Evolutionary conservation across 2,797 vertebrate species (phyloP).

Genomic region (Ptychobarbus kaznakovi): DNA sequence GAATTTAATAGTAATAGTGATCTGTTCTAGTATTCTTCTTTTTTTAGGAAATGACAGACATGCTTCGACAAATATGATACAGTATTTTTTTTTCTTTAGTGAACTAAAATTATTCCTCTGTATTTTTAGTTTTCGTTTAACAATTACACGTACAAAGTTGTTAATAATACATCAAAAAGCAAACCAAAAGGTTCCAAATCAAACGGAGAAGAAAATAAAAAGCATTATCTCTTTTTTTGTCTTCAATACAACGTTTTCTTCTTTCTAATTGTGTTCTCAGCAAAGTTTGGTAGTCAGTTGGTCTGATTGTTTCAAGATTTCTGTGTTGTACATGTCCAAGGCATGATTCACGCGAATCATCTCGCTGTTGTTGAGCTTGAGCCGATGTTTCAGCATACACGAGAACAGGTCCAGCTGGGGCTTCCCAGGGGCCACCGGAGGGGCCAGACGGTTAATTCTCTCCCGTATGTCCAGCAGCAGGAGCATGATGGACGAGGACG

Average conservation of each 20-base stretch:
- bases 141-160: constrained; percentile 97
- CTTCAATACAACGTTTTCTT: constrained; percentile 44
- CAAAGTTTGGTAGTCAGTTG: constrained; percentile 99
- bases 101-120: constrained; percentile 81
- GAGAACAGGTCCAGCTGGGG: constrained; percentile 99
- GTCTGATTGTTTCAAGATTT: constrained; percentile 98
- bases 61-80: constrained; percentile 92
- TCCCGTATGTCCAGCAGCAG: constrained; percentile 97
- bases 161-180: constrained; percentile 85
- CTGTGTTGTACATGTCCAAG: constrained; percentile 98
- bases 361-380: constrained; percentile 98
- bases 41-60: constrained; percentile 92
- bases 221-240: constrained; percentile 59
- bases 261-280: constrained; percentile 72
- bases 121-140: constrained; percentile 81
- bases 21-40: constrained; percentile 58
- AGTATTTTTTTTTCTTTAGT: constrained; percentile 81
- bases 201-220: constrained; percentile 73
- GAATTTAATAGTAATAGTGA: constrained; percentile 72
- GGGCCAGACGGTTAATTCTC: constrained; percentile 96
- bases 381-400: constrained; percentile 98
- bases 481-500: constrained; percentile 97
- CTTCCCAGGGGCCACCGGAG: constrained; percentile 93
- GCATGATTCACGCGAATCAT: constrained; percentile 98
- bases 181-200: constrained; percentile 78